Evolutionary conservation across 2,888 invertebrate species (phyloP), one percentile per base, ranked within the genome.

Genomic region (Chirona hameri): DNA sequence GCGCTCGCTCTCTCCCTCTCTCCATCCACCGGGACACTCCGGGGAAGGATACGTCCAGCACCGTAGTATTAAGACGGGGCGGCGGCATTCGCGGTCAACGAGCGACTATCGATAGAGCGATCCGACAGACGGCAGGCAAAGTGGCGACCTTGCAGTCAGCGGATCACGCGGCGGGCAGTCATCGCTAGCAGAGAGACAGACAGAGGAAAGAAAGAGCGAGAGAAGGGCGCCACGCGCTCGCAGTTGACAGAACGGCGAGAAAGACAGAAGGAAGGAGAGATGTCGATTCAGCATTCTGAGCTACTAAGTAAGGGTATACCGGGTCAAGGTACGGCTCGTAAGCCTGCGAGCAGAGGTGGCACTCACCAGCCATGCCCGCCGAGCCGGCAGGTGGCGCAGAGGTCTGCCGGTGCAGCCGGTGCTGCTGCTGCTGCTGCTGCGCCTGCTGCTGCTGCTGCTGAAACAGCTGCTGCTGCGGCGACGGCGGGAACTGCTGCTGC

Each of bases 381-480:
- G 72, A 9, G 14, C 72, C 72, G 39, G 69, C 5, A 9, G 72
- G 69, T 12, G 69, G 72, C 39, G n/a, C 72, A 14, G 72, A 39
- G 31, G 5, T n/a, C 52, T 79, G 79, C 48, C 52, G 79, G 46
- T 79, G 79, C 7, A 79, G 48, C 14, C 52, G 79, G 14, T 21
- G 46, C 27, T 48, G 48, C n/a, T 79, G 79, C 52, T 79, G 79
- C 82, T 85, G 84, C 81, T 69, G 83, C 83, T 84, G 84, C 82
- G 82, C 85, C 83, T 83, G 84, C 81, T 82, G 85, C 81, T 84
- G 85, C 81, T 85, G 84, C 65, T 84, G 84, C 65, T 82, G 85
- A 76, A 83, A 83, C 27, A 79, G 82, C 31, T 84, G 85, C 82
- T 84, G 82, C 39, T 84, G 82, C 79, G 84, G 82, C 72, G 82